Conservation (phyloP, 2,797 vertebrate species). For the Hoplostethus mediterraneus region DNA sequence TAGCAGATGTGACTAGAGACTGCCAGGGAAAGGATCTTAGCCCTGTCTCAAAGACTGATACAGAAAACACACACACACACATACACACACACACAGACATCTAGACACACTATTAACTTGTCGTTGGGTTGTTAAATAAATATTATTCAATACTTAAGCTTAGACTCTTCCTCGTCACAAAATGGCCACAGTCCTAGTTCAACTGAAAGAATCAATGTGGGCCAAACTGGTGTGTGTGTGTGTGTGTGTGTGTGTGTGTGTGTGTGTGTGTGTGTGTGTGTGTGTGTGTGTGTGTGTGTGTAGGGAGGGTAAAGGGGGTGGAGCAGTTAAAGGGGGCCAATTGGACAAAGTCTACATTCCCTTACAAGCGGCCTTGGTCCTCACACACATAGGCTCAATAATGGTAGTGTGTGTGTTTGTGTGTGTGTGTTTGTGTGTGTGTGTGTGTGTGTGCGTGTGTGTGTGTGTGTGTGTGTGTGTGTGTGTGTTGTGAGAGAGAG, state of each 20-base stretch:
- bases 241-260: slow-evolving; percentile 54
- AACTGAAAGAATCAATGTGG: slow-evolving; percentile 55
- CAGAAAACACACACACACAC: slow-evolving; percentile 54
- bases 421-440: slow-evolving; percentile 4
- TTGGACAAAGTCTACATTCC: slow-evolving; percentile 87
- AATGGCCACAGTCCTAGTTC: slow-evolving; percentile 66
- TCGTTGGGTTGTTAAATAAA: too few species aligned
- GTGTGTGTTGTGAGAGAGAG: neutral
- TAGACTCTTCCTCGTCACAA: slow-evolving; percentile 53
- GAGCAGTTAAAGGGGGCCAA: slow-evolving; percentile 63
- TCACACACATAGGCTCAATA: slow-evolving; percentile 55
- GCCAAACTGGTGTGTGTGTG: slow-evolving; percentile 21
- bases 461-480: slow-evolving; percentile 7
- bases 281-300: slow-evolving; percentile 49
- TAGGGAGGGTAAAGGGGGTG: slow-evolving; percentile 22
- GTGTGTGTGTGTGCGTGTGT: neutral
- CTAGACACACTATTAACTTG: neutral
- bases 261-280: slow-evolving; percentile 32
- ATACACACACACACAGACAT: slow-evolving; percentile 19
- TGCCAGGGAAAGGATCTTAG: slow-evolving; percentile 64
- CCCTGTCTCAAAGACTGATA: slow-evolving; percentile 52
- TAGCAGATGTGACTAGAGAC: slow-evolving; percentile 29
- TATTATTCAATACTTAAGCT: slow-evolving; percentile 23
- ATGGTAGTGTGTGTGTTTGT: slow-evolving; percentile 44
- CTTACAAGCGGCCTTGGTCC: slow-evolving; percentile 81